phyloP scores from a whole-genome alignment of 2,797 vertebrate species.

The Buceros bicornis region DNA sequence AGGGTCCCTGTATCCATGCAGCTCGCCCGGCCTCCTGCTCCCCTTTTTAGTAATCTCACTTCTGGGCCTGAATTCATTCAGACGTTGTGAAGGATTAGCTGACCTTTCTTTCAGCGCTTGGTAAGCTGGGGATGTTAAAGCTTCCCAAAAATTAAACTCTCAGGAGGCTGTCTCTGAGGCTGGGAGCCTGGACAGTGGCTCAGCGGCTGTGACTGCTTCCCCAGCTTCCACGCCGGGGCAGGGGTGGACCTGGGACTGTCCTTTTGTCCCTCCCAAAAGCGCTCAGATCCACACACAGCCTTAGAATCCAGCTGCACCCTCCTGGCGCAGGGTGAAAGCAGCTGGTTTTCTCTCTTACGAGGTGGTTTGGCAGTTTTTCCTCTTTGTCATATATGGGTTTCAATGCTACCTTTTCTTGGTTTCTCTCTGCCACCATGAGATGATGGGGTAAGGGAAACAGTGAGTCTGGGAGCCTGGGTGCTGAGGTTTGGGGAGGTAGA shows the following conservation, averaged over 20 bases:
- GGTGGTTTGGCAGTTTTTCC: fast-evolving
- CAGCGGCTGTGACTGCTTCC: background rate
- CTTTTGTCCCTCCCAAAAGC: background rate
- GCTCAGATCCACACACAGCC: background rate
- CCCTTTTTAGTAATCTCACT: constrained; percentile 70
- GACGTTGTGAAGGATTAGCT: constrained; percentile 68
- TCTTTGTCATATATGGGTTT: background rate
- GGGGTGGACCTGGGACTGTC: background rate
- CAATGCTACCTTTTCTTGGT: background rate
- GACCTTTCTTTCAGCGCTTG: constrained; percentile 75
- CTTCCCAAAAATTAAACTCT: constrained; percentile 76
- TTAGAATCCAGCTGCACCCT: fast-evolving
- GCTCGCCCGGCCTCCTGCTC: constrained; percentile 27
- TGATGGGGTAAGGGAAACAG: background rate
- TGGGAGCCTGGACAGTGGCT: constrained; percentile 24
- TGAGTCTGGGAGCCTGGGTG: fast-evolving
- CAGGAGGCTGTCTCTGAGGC: constrained; percentile 27
- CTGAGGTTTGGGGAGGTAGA: background rate
- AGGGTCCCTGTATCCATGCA: constrained; percentile 62
- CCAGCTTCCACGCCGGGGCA: background rate
- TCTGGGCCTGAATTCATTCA: constrained; percentile 71
- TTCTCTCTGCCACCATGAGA: background rate
- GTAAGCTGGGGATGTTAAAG: constrained; percentile 74
- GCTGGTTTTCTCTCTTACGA: background rate
- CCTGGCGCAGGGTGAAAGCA: background rate